Conservation (phyloP, 2,797 vertebrate genomes). For the Chromobotia macracanthus region DNA sequence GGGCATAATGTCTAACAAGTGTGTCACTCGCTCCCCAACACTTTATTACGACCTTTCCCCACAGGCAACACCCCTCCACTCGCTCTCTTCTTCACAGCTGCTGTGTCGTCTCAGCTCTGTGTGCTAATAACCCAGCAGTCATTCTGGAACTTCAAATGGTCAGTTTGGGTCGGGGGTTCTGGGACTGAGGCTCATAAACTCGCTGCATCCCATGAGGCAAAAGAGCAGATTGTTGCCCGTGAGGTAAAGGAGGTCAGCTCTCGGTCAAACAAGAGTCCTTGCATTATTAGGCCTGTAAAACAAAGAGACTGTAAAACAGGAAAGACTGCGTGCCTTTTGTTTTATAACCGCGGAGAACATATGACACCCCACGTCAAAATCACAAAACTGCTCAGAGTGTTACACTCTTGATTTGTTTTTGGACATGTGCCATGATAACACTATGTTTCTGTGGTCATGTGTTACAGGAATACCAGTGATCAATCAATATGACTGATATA, state of each 20-base stretch:
- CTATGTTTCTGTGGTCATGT: background rate
- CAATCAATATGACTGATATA: no score
- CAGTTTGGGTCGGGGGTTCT: constrained; percentile 57
- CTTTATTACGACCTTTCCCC: constrained; percentile 59
- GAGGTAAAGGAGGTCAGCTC: constrained; percentile 58
- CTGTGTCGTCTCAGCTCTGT: no score
- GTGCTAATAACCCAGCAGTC: constrained; percentile 48
- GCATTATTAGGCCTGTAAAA: constrained; percentile 54
- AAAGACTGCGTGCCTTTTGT: constrained; percentile 53
- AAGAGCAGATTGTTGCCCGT: constrained; percentile 46
- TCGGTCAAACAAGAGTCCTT: constrained; percentile 54
- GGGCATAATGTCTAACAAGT: no score
- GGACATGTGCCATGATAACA: background rate
- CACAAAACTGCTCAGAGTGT: background rate
- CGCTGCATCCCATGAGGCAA: constrained; percentile 56
- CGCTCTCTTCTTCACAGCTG: no score
- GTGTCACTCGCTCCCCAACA: constrained; percentile 42
- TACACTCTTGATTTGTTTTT: background rate
- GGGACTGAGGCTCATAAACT: constrained; percentile 52
- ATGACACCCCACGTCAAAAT: constrained; percentile 8
- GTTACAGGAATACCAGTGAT: background rate
- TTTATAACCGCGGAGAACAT: constrained; percentile 49
- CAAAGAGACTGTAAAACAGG: constrained; percentile 49
- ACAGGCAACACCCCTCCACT: no score
- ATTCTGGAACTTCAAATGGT: constrained; percentile 63